Evolutionary conservation across 1,140 invertebrate species (phyloP).

Genomic region (Chrysopa pallens): DNA sequence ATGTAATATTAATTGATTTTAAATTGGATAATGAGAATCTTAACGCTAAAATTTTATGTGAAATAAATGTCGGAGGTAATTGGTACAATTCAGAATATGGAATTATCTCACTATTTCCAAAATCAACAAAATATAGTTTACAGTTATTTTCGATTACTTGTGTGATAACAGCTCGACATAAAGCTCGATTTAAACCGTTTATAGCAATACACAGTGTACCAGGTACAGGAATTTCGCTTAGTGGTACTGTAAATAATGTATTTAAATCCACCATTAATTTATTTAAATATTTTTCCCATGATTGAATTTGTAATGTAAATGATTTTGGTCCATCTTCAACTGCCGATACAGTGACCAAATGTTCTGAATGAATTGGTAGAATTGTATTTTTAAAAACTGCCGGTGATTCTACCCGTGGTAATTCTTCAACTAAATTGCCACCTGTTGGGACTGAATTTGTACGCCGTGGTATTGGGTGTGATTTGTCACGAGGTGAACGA

Average conservation of each 20-base stretch:
- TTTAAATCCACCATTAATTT: conserved; percentile 50
- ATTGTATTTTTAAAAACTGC: conserved; percentile 8
- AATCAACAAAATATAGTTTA: conserved; percentile 55
- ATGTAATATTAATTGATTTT: conserved; percentile 39
- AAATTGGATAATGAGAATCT: conserved; percentile 49
- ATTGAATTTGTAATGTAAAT: conserved; percentile 51
- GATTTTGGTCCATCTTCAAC: conserved; percentile 55
- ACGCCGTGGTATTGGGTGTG: not conserved
- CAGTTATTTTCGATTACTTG: conserved; percentile 32
- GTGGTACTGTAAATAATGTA: conserved; percentile 21
- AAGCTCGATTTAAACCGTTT: conserved; percentile 38
- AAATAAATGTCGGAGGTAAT: conserved; percentile 46
- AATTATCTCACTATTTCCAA: conserved; percentile 52
- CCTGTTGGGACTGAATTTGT: not conserved
- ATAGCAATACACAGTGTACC: conserved; percentile 53
- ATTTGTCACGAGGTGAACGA: not conserved
- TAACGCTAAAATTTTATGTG: conserved; percentile 49
- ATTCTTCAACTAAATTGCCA: not conserved
- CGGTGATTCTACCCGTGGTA: not conserved
- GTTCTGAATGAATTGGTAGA: conserved; percentile 22
- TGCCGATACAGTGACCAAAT: conserved; percentile 50
- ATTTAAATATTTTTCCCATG: conserved; percentile 31
- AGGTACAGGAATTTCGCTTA: conserved; percentile 40
- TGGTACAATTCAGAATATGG: conserved; percentile 47
- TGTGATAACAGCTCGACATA: conserved; percentile 54